Evolutionary conservation across 37 sponge, comb jelly and placozoan species (phyloP).

Genomic region (Crambe crambe): DNA sequence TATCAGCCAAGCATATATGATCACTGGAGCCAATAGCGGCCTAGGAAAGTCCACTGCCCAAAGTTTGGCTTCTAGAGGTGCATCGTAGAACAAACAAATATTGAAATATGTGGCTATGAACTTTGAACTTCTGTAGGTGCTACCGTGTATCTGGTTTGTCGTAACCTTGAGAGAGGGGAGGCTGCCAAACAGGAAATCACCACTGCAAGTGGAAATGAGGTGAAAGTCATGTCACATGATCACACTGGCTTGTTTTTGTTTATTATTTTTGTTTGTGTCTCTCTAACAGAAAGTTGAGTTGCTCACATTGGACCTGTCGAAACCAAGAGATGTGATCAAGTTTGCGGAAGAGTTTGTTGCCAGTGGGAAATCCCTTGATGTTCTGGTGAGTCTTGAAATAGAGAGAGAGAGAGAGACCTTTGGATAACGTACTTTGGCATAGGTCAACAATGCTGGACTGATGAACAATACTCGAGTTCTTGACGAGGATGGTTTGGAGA

Average conservation of each 20-base stretch:
- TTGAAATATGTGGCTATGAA: not conserved
- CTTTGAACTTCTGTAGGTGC: constrained; percentile 40
- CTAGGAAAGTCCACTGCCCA: constrained; percentile 85
- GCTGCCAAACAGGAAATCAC: constrained; percentile 75
- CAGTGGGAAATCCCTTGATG: constrained; percentile 66
- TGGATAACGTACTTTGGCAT: not conserved
- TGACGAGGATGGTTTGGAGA: constrained; percentile 79
- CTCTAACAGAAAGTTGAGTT: constrained; percentile 71
- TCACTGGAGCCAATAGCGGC: constrained; percentile 94
- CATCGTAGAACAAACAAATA: not conserved
- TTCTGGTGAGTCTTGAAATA: constrained; percentile 49
- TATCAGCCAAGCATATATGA: constrained; percentile 71
- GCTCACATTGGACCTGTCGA: constrained; percentile 81
- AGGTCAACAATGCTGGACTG: constrained; percentile 93
- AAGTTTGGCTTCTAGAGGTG: constrained; percentile 79
- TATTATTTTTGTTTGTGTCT: not conserved
- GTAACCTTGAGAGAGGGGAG: constrained; percentile 70
- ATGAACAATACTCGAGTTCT: constrained; percentile 69
- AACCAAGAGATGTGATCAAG: constrained; percentile 62
- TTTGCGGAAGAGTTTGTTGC: constrained; percentile 73
- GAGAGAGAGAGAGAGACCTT: not conserved
- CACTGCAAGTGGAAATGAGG: constrained; percentile 61
- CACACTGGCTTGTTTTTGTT: not conserved
- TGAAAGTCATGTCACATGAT: constrained; percentile 4
- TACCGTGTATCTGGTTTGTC: constrained; percentile 95